A percentile compares a stretch with the other conserved stretches of the same genome.
Evolutionary conservation across 2,888 invertebrate species (phyloP).

Genomic region (Strigamia crassipes): DNA sequence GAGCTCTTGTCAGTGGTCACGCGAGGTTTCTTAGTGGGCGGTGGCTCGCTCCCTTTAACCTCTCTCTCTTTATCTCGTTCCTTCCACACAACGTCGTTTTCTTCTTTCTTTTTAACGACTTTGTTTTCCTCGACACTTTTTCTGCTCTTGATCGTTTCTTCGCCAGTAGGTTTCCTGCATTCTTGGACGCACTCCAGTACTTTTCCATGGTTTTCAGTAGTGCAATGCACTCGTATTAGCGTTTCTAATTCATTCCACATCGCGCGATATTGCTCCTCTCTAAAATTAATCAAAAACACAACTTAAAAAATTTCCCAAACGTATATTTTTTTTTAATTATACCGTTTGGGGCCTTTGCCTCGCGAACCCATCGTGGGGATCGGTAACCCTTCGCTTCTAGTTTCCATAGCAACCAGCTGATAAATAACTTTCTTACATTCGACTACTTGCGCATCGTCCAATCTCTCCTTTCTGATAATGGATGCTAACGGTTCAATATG

Average conservation of each 20-base stretch:
- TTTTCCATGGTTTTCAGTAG: slow-evolving; percentile 76
- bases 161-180: slow-evolving; percentile 68
- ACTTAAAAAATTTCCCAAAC: not conserved
- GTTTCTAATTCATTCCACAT: slow-evolving; percentile 89
- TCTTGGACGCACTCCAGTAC: slow-evolving; percentile 81
- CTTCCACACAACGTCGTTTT: slow-evolving; percentile 55
- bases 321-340: no score
- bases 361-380: slow-evolving; percentile 63
- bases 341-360: slow-evolving; percentile 61
- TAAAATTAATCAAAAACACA: slow-evolving; percentile 53
- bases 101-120: slow-evolving; percentile 45
- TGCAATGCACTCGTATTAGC: slow-evolving; percentile 75
- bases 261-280: slow-evolving; percentile 87
- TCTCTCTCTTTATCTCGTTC: slow-evolving; percentile 55
- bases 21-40: not conserved
- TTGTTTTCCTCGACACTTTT: slow-evolving; percentile 44
- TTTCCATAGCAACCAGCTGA: slow-evolving; percentile 77
- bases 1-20: slow-evolving; percentile 1
- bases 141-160: slow-evolving; percentile 63
- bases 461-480: slow-evolving; percentile 77
- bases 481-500: slow-evolving; percentile 79
- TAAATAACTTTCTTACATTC: slow-evolving; percentile 85
- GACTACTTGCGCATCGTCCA: slow-evolving; percentile 83
- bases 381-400: slow-evolving; percentile 79
- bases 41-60: not conserved